phyloP scores from a whole-genome alignment of 2,888 invertebrate genomes.

The Athalia cordata region DNA sequence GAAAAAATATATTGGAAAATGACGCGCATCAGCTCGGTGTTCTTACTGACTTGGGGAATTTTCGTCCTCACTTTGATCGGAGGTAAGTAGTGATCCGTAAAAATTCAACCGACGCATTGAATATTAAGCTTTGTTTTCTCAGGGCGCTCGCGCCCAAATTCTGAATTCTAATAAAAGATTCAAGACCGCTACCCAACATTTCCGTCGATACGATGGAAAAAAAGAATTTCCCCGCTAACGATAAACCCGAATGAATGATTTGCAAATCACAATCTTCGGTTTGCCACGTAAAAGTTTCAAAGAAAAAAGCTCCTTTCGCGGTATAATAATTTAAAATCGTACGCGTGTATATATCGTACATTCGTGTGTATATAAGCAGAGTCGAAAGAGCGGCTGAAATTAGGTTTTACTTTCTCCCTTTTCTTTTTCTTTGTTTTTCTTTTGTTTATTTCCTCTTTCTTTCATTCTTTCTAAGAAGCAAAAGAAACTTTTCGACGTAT shows the following conservation, averaged over 20 bases:
- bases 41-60: slow-evolving; percentile 71
- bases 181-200: no score
- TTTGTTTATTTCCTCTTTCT: background rate
- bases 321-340: no score
- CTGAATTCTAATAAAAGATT: no score
- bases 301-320: no score
- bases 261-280: no score
- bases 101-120: no score
- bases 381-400: background rate
- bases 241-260: no score
- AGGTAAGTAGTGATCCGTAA: slow-evolving; percentile 58
- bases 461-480: background rate
- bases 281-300: no score
- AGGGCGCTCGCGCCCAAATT: no score
- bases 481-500: background rate
- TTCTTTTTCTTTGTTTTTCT: background rate
- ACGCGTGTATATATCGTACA: background rate
- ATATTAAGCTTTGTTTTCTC: no score
- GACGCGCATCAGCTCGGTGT: slow-evolving; percentile 70
- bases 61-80: slow-evolving; percentile 69
- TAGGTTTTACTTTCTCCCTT: background rate
- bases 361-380: background rate
- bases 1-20: slow-evolving; percentile 57
- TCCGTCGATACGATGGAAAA: no score
- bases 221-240: no score